Percentiles rank a stretch among this genome's conserved stretches.
Conservation (phyloP, 1,140 invertebrate genomes). For the Drosophila quadrilineata region DNA sequence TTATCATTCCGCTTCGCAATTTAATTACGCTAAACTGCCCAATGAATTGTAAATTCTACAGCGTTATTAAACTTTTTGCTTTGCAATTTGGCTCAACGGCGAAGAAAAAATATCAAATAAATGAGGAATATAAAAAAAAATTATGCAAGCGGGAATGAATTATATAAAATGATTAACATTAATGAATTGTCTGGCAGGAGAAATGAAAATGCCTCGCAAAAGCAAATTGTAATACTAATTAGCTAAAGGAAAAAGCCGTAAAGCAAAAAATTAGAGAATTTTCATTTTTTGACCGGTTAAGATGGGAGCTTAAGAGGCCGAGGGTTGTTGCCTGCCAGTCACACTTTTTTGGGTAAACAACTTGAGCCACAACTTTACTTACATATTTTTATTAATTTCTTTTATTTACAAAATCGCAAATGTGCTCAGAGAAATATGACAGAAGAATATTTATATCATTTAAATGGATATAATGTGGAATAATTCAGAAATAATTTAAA, state of each 20-base stretch:
- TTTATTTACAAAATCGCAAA: constrained; percentile 72
- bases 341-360: constrained; percentile 71
- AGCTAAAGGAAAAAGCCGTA: constrained; percentile 54
- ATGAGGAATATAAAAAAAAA: constrained; percentile 40
- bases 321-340: constrained; percentile 2
- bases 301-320: too few relatives aligned
- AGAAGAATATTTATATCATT: too few relatives aligned
- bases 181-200: constrained; percentile 63
- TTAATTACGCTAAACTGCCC: constrained; percentile 77
- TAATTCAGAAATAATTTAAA: constrained; percentile 32
- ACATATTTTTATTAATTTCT: constrained; percentile 73
- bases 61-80: constrained; percentile 39
- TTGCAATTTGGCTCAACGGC: constrained; percentile 12
- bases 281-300: constrained; percentile 4
- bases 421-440: constrained; percentile 42
- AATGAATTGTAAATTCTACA: constrained; percentile 79
- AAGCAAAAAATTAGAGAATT: constrained; percentile 59
- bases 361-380: too few relatives aligned
- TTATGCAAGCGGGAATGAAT: constrained; percentile 57
- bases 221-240: constrained; percentile 80
- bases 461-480: too few relatives aligned
- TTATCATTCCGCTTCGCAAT: constrained; percentile 62
- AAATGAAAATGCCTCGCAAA: constrained; percentile 49
- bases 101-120: constrained; percentile 13
- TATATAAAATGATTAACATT: constrained; percentile 79